phyloP scores from a whole-genome alignment of 2,888 invertebrate genomes.

The Stomorhina lunata region DNA sequence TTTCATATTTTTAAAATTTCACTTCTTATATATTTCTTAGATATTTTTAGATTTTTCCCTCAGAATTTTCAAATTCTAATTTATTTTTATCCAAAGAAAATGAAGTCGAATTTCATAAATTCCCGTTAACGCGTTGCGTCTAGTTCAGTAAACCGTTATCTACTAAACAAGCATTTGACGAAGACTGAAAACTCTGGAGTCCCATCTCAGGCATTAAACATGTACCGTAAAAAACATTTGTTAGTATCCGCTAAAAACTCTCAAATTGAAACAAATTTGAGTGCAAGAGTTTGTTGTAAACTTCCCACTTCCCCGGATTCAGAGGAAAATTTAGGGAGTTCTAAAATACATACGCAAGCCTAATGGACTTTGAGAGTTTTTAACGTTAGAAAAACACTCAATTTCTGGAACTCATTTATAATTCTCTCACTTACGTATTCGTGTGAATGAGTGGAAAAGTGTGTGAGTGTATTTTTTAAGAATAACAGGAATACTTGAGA shows the following conservation, averaged over 20 bases:
- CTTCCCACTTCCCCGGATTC: slow-evolving; percentile 6
- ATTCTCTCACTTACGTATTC: background rate
- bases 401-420: slow-evolving; percentile 1
- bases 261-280: background rate
- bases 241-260: too few relatives aligned
- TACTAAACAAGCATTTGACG: slow-evolving; percentile 46
- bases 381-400: slow-evolving; percentile 13
- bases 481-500: too few relatives aligned
- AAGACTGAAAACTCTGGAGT: slow-evolving; percentile 55
- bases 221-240: background rate
- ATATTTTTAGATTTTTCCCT: slow-evolving; percentile 56
- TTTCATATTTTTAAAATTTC: background rate
- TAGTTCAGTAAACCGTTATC: slow-evolving; percentile 35
- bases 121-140: slow-evolving; percentile 18
- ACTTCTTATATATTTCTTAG: background rate
- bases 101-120: background rate
- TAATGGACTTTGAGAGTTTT: slow-evolving; percentile 57
- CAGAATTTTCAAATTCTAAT: too few relatives aligned
- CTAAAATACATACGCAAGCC: slow-evolving; percentile 50
- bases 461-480: background rate
- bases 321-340: background rate
- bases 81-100: slow-evolving; percentile 29
- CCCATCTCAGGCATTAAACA: slow-evolving; percentile 24
- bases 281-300: background rate
- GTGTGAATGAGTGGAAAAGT: background rate